Evolutionary conservation across 2,888 invertebrate species (phyloP).

Genomic region (Cheilosia scutellata): DNA sequence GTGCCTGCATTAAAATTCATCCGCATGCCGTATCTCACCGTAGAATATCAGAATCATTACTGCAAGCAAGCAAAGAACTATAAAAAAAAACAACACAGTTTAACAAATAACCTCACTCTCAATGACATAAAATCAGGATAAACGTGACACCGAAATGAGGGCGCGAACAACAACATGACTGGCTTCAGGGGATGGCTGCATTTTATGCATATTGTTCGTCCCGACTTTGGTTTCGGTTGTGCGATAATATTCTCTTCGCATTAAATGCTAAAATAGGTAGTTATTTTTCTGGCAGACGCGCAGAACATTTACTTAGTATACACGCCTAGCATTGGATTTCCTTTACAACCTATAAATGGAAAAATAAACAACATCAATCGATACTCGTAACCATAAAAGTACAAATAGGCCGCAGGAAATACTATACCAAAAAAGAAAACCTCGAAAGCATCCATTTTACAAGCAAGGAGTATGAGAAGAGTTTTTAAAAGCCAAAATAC

Average conservation of each 20-base stretch:
- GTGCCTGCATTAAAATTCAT: constrained; percentile 38
- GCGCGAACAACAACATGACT: constrained; percentile 55
- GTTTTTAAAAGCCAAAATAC: constrained; percentile 9
- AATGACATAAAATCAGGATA: constrained; percentile 56
- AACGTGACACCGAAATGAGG: constrained; percentile 45
- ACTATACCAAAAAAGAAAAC: background rate
- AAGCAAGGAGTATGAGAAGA: no score
- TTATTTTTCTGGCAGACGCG: constrained; percentile 20
- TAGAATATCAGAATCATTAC: constrained; percentile 52
- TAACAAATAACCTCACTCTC: constrained; percentile 35
- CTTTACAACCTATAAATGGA: constrained; percentile 21
- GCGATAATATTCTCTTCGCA: constrained; percentile 26
- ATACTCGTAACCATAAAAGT: constrained; percentile 31
- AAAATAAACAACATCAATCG: constrained; percentile 22
- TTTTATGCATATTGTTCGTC: constrained; percentile 13
- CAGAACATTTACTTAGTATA: constrained; percentile 25
- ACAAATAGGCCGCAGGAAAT: constrained; percentile 29
- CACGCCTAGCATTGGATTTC: constrained; percentile 6
- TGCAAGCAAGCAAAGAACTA: constrained; percentile 1
- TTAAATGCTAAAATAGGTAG: constrained; percentile 28
- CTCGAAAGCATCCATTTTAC: background rate
- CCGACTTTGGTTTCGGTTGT: constrained; percentile 11
- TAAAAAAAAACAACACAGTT: constrained; percentile 3
- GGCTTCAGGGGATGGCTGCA: constrained; percentile 3
- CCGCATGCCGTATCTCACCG: constrained; percentile 52